Evolutionary conservation across 2,113 vertebrate species (phyloP), one percentile per base, ranked within the genome.

Genomic region (Gobiocypris rarus): DNA sequence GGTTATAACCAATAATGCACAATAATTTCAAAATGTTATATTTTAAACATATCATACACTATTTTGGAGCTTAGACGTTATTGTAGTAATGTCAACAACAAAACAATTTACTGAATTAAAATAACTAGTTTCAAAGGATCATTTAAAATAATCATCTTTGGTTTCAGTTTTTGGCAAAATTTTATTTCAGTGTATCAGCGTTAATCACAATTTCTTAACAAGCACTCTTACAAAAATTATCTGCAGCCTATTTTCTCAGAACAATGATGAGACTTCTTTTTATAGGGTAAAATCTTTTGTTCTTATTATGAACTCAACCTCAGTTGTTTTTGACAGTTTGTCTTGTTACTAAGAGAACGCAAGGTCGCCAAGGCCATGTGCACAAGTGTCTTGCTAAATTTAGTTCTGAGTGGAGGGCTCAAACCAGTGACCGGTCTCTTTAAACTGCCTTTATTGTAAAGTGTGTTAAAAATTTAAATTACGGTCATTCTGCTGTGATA

Each of bases 301-400:
- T 87, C n/a, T 41, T 22, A 28, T 52, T 34, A 75, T 81, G 28
- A 70, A 13, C 38, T 48, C 6, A 15, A 84, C 76, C 14, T 78
- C 45, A 28, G 75, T 85, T 85, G 80, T 85, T 85, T 85, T 78
- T 75, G 50, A 41, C 24, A 26, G 83, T 82, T 67, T 87, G 34
- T 83, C 75, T 65, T 6, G 65, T 85, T 82, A 82, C 81, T 74
- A 83, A 70, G 78, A 75, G 65, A 82, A 76, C 69, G 31, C 15
- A 69, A 75, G 84, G 75, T 85, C 76, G 54, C 65, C 50, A 58
- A 43, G 59, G 54, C 63, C 84, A 13, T 31, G 15, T 28, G 74
- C 63, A 77, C 45, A 82, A 74, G 67, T 63, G 80, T 48, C 69
- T 59, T 2, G 75, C 81, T 85, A 87, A 85, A 83, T 85, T 85